Percentiles rank a stretch among this genome's conserved stretches.
phyloP scores from a whole-genome alignment of 2,888 invertebrate species.

The Mythimna impura region DNA sequence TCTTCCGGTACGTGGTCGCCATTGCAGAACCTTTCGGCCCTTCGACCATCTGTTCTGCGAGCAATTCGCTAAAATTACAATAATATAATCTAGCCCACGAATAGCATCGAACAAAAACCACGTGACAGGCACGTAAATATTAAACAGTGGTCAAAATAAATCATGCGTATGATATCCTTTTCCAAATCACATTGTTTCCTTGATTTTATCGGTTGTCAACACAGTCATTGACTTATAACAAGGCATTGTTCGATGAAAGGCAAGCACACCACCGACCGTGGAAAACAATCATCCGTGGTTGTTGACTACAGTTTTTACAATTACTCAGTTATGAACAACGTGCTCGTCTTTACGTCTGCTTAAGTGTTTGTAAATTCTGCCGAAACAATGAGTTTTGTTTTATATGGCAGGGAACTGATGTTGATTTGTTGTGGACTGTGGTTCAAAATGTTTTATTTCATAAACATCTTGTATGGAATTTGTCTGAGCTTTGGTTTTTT shows the following conservation, averaged over 20 bases:
- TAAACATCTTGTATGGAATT: not conserved
- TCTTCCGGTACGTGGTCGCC: no score
- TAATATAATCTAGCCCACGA: not conserved
- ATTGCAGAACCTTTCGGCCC: no score
- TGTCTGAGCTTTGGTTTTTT: not conserved
- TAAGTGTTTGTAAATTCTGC: slow-evolving; percentile 67
- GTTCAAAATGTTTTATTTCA: slow-evolving; percentile 9
- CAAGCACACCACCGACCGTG: slow-evolving; percentile 62
- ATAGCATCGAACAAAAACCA: slow-evolving; percentile 13
- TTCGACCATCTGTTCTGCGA: no score
- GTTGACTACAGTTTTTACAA: slow-evolving; percentile 70
- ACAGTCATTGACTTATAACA: slow-evolving; percentile 68
- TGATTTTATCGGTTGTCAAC: slow-evolving; percentile 69
- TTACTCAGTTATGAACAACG: slow-evolving; percentile 68
- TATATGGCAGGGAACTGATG: slow-evolving; percentile 17
- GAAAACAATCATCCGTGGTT: slow-evolving; percentile 73
- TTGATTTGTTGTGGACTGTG: slow-evolving; percentile 15
- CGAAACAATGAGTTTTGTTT: slow-evolving; percentile 50
- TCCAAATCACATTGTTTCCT: slow-evolving; percentile 64
- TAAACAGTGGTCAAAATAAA: slow-evolving; percentile 43
- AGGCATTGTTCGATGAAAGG: slow-evolving; percentile 78
- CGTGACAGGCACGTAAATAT: slow-evolving; percentile 43
- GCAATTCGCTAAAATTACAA: not conserved
- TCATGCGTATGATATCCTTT: slow-evolving; percentile 50
- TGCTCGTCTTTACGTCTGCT: slow-evolving; percentile 55